Percentiles rank a stretch among this genome's conserved stretches.
Conservation (phyloP, 64 coral and sea anemone genomes). For the Cladopsammia gracilis region DNA sequence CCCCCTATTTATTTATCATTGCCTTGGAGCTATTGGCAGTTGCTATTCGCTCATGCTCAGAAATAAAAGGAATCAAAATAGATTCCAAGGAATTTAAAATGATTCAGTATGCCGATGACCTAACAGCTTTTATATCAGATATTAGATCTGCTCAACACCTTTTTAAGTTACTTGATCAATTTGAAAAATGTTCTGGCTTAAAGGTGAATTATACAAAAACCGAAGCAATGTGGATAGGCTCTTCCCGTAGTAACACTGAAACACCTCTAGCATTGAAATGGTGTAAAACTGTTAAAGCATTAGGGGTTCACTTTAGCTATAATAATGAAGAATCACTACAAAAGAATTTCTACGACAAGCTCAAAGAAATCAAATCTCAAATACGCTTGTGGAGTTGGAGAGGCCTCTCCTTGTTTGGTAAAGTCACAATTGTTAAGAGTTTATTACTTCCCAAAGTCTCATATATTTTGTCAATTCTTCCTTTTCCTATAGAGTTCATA, state of each 20-base stretch:
- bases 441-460: no score
- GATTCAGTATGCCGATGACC: constrained; percentile 11
- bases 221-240: constrained; percentile 22
- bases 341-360: not conserved
- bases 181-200: constrained; percentile 14
- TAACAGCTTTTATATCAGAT: constrained; percentile 26
- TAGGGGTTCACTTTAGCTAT: not conserved
- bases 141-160: constrained; percentile 32
- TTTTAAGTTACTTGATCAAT: constrained; percentile 10
- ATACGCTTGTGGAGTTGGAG: not conserved
- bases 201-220: constrained; percentile 18
- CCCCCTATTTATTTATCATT: constrained; percentile 41
- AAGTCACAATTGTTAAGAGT: no score
- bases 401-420: no score
- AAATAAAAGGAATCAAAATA: constrained; percentile 43
- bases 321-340: not conserved
- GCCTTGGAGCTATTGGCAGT: constrained; percentile 32
- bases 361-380: not conserved
- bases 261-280: not conserved
- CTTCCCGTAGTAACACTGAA: not conserved
- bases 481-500: no score
- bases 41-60: constrained; percentile 5
- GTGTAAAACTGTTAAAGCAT: not conserved
- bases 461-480: no score
- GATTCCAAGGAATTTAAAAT: constrained; percentile 31